Conservation (phyloP, 2,113 vertebrate species). For the Eira barbara region DNA sequence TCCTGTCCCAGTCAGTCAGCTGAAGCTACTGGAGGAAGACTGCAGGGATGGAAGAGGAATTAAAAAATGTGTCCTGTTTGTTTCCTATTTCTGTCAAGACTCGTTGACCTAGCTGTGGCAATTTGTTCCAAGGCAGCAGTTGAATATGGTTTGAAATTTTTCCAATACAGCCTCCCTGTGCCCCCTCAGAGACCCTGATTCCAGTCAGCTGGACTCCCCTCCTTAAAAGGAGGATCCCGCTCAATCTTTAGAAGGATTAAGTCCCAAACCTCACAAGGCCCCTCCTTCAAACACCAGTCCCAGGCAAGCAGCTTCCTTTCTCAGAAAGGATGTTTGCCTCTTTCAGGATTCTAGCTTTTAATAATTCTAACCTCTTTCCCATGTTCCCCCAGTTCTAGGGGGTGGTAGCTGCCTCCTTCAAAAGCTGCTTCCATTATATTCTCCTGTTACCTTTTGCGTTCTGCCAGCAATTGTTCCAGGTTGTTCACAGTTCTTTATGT, state of each 20-base stretch:
- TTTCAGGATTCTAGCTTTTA: neutral
- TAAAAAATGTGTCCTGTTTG: neutral
- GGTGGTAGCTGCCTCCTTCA: neutral
- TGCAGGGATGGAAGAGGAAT: neutral
- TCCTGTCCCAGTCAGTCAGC: neutral
- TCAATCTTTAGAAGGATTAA: neutral
- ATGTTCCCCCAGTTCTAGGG: neutral
- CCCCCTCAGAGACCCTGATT: neutral
- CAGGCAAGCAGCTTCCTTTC: neutral
- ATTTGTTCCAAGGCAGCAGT: neutral
- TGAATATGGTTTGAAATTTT: neutral
- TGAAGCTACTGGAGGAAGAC: neutral
- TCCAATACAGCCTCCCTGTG: neutral
- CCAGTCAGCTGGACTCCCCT: neutral
- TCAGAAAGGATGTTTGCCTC: neutral
- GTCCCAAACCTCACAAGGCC: neutral
- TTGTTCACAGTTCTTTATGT: neutral
- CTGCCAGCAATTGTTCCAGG: neutral
- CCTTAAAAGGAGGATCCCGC: neutral
- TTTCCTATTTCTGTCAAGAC: neutral
- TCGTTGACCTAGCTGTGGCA: neutral
- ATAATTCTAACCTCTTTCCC: neutral
- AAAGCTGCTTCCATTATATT: neutral
- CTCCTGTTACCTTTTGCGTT: neutral
- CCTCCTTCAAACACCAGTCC: neutral